These are phyloP conservation scores for Bos indicus DNA, from an alignment of 2,113 vertebrate species.

Conservation along the genomic window DNA sequence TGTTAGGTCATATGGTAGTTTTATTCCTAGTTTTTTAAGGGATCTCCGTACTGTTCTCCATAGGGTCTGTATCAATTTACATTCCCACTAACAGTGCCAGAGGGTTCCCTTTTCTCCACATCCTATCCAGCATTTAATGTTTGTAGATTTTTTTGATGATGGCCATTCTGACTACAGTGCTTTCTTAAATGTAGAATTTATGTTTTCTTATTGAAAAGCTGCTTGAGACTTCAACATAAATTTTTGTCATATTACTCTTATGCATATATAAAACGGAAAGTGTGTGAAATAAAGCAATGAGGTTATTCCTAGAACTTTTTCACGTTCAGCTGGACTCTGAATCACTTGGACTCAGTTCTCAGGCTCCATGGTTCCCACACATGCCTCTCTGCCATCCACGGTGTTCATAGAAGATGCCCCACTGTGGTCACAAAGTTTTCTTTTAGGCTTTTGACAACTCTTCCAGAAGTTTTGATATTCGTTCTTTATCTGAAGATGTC, in stretches of 20 bases:
- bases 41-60: not conserved
- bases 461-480: not conserved
- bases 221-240: not conserved
- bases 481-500: not conserved
- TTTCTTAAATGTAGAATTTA: not conserved
- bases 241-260: not conserved
- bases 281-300: not conserved
- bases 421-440: not conserved
- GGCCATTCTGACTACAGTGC: not conserved
- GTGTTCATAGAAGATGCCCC: not conserved
- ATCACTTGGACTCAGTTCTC: not conserved
- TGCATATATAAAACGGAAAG: not conserved
- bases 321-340: not conserved
- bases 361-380: not conserved
- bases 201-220: not conserved
- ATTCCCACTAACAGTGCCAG: not conserved
- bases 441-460: not conserved
- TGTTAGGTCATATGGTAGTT: not conserved
- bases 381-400: not conserved
- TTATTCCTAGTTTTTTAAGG: not conserved
- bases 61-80: not conserved
- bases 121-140: not conserved
- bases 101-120: not conserved
- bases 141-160: not conserved
- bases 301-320: not conserved